Evolutionary conservation across 2,888 invertebrate genomes (phyloP).

Genomic region (Mythimna albipuncta): DNA sequence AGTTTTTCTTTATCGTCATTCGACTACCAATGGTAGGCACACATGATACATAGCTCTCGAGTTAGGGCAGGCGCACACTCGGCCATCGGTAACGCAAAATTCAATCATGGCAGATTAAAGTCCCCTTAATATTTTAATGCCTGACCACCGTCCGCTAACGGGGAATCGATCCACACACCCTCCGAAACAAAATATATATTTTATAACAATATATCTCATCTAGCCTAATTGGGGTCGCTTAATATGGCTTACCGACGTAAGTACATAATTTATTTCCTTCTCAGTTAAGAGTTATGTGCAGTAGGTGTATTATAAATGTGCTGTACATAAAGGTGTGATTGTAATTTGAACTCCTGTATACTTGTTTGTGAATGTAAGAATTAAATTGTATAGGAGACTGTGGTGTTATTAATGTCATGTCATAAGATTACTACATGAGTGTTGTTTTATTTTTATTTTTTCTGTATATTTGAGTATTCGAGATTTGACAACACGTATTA

Average conservation of each 20-base stretch:
- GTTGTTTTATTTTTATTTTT: no score
- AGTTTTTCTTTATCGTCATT: slow-evolving; percentile 13
- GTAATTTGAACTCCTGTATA: slow-evolving; percentile 67
- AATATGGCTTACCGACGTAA: slow-evolving; percentile 90
- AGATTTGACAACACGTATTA: not conserved
- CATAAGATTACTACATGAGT: not conserved
- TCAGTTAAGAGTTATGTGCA: slow-evolving; percentile 78
- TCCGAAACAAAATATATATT: slow-evolving; percentile 84
- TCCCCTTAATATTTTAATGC: slow-evolving; percentile 89
- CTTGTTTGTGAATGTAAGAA: slow-evolving; percentile 48
- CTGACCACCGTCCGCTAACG: slow-evolving; percentile 88
- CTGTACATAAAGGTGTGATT: slow-evolving; percentile 68
- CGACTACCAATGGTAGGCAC: slow-evolving; percentile 68
- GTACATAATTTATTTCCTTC: slow-evolving; percentile 89
- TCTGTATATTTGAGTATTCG: not conserved
- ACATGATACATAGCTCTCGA: slow-evolving; percentile 77
- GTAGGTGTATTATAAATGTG: slow-evolving; percentile 72
- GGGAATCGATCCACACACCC: slow-evolving; percentile 84
- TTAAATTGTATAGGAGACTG: slow-evolving; percentile 30
- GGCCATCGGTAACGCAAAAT: slow-evolving; percentile 84
- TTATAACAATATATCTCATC: slow-evolving; percentile 86
- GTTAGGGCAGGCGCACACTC: slow-evolving; percentile 76
- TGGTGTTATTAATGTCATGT: slow-evolving; percentile 3
- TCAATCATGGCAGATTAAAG: slow-evolving; percentile 90
- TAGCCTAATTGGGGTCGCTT: slow-evolving; percentile 90